Percentiles rank a stretch among this genome's conserved stretches.
These are phyloP conservation scores for Caenorhabditis sinica DNA, from an alignment of 2,888 invertebrate species.

Conservation along the genomic window DNA sequence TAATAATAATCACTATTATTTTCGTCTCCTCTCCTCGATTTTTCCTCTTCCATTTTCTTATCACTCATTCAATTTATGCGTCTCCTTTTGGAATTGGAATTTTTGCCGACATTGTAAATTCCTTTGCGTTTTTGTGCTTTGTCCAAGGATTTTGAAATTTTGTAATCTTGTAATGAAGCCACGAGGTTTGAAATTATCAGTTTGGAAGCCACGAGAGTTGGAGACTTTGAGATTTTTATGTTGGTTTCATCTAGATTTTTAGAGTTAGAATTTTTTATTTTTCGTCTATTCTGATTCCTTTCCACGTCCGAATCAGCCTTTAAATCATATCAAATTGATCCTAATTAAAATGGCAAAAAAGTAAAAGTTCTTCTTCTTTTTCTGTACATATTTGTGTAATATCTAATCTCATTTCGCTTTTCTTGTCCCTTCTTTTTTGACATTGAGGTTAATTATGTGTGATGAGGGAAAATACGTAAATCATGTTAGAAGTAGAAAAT, in stretches of 20 bases:
- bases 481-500: background rate
- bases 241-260: no score
- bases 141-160: background rate
- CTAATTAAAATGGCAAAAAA: background rate
- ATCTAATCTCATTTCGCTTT: conserved; percentile 28
- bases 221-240: no score
- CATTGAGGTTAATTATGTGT: conserved; percentile 41
- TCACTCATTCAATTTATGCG: conserved; percentile 6
- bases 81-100: conserved; percentile 15
- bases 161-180: no score
- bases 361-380: background rate
- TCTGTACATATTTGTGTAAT: background rate
- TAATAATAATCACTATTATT: conserved; percentile 36
- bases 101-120: conserved; percentile 8
- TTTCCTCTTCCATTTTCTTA: background rate
- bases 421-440: background rate
- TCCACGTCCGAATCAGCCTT: no score
- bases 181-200: no score
- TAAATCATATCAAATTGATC: background rate
- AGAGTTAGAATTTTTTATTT: no score
- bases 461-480: background rate
- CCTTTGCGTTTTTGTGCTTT: background rate
- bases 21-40: conserved; percentile 2
- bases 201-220: no score
- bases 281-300: no score